Percentiles rank a stretch among this genome's conserved stretches.
These are phyloP conservation scores for Enhydra lutris DNA, from an alignment of 2,113 vertebrate species.

Conservation along the genomic window DNA sequence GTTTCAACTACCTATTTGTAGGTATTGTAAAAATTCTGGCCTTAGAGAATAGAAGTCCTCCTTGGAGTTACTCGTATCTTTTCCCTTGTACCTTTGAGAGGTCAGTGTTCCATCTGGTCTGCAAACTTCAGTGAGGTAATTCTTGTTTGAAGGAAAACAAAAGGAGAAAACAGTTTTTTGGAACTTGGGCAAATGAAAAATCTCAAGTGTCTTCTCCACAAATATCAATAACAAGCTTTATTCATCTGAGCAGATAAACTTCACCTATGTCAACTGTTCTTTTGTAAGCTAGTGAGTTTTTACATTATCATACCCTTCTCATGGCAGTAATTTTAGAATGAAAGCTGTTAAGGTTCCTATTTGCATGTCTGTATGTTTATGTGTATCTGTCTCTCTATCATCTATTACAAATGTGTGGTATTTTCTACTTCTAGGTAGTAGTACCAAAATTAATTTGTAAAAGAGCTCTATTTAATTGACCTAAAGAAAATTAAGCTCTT, in stretches of 20 bases:
- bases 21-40: background rate
- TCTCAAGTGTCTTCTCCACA: background rate
- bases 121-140: background rate
- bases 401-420: background rate
- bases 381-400: background rate
- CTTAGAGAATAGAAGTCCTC: background rate
- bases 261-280: background rate
- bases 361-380: background rate
- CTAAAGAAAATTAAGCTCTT: background rate
- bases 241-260: background rate
- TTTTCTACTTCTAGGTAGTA: background rate
- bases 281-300: background rate
- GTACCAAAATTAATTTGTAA: background rate
- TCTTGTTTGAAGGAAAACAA: background rate
- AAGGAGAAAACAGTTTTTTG: background rate
- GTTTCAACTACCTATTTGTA: background rate
- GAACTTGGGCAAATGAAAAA: background rate
- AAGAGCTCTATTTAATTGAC: background rate
- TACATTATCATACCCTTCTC: background rate
- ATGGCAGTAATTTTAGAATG: background rate
- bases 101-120: background rate
- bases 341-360: background rate
- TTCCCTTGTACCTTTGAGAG: background rate
- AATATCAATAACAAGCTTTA: background rate
- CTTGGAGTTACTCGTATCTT: background rate